Conservation (phyloP, 1,140 invertebrate genomes). For the honey bee (Apis mellifera) region DNA sequence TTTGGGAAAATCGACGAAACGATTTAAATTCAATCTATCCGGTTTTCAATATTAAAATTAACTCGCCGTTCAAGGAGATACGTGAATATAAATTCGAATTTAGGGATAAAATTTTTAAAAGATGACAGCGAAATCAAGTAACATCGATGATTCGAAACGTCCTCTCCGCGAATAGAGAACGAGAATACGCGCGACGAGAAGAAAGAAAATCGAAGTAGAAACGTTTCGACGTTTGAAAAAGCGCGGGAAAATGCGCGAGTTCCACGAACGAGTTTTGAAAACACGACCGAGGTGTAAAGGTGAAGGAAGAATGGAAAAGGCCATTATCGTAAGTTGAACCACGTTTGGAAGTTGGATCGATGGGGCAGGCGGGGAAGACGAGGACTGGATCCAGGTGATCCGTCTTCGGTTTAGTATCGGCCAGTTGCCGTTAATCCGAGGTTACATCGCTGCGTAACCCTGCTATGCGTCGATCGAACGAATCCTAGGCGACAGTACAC, state of each 20-base stretch:
- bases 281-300: not conserved
- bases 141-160: not conserved
- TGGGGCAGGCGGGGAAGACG: conserved; percentile 38
- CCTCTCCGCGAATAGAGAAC: not conserved
- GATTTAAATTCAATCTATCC: not conserved
- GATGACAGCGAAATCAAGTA: not conserved
- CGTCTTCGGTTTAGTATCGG: conserved; percentile 39
- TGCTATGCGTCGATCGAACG: not conserved
- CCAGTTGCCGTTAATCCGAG: conserved; percentile 60
- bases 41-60: not conserved
- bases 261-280: not conserved
- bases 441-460: conserved; percentile 51
- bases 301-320: not conserved
- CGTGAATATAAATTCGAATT: not conserved
- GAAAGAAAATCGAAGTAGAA: not conserved
- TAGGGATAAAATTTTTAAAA: not conserved
- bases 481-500: conserved; percentile 36
- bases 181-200: not conserved
- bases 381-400: conserved; percentile 48
- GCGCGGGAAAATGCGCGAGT: not conserved
- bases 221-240: not conserved
- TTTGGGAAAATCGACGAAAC: conserved; percentile 17
- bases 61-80: not conserved
- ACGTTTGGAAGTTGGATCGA: conserved; percentile 40
- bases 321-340: not conserved